These are phyloP conservation scores for Epinephelus cyanopodus DNA, from an alignment of 2,113 vertebrate species.

Conservation along the genomic window DNA sequence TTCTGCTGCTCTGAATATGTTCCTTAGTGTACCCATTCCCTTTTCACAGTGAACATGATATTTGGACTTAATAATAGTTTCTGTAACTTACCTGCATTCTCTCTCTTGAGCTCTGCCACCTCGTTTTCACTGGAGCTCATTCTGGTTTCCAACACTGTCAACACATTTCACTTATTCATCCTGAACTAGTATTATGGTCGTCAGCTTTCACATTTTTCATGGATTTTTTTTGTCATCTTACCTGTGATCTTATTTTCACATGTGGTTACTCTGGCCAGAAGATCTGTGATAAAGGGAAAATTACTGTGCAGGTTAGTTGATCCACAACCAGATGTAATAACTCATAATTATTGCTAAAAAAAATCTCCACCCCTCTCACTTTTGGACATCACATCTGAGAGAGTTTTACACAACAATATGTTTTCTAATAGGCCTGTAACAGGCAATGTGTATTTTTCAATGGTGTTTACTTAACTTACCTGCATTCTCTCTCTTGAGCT, in stretches of 20 bases:
- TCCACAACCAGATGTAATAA: too few species aligned
- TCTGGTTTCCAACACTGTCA: constrained; percentile 19
- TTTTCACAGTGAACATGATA: background rate
- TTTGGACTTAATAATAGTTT: background rate
- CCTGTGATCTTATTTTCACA: background rate
- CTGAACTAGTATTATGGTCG: background rate
- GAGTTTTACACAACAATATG: too few species aligned
- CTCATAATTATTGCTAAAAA: too few species aligned
- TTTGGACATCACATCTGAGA: too few species aligned
- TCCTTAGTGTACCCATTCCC: background rate
- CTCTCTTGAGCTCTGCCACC: constrained; percentile 10
- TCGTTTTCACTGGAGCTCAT: background rate
- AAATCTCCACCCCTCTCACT: too few species aligned
- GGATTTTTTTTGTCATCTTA: background rate
- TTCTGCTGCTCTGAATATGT: background rate
- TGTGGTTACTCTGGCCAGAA: background rate
- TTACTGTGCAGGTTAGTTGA: too few species aligned
- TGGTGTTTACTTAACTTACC: background rate
- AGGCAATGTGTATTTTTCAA: too few species aligned
- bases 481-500: constrained; percentile 4
- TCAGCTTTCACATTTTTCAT: background rate
- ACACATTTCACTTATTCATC: background rate
- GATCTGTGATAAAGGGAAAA: background rate
- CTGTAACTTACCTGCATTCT: background rate
- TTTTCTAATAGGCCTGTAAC: too few species aligned